Base-by-base conservation (phyloP, 2,888 invertebrate species). In the Peribatodes rhomboidaria region DNA sequence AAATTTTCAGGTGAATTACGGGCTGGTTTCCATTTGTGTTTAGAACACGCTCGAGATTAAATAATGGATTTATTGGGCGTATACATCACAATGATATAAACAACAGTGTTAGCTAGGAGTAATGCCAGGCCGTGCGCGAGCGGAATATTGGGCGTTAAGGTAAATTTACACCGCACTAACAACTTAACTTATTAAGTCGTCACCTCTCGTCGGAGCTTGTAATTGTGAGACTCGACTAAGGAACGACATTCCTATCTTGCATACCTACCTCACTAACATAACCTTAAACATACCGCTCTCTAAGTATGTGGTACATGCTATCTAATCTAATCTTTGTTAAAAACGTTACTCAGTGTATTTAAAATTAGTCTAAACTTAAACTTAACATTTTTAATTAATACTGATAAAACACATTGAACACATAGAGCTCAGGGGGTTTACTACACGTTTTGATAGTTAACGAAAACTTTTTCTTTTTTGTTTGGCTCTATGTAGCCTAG, bases 181-280 rank as follows among this genome's bases (percentile, higher is more conserved):
- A 88, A 90, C 85, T 88, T 88, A 88, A 90, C 86, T 90, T 91
- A 91, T 92, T 90, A 91, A 88, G 87, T 87, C 89, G 84, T 91
- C 90, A 87, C 82, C 76, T 81, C 79, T 81, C 80, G 75, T 73
- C 78, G 80, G 77, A 76, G 68, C 75, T 67, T 67, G 72, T 81
- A 79, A 78, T 80, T 79, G 71, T 73, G 76, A 78, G 74, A 73
- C 77, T 75, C 73, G 80, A 82, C 63, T 53, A 27, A 44, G 46
- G 82, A 35, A 37, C 62, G 27, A 35, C 54, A 59, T 64, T 59
- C 59, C 49, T 49, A 54, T 58, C 62, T 44, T 20, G 37, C 57
- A 54, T 42, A 35, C 49, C 39, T 56, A 31, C 52, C 27, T 22
- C 62, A 35, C 62, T 54, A 75, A 70, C 72, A 72, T 77, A 65